Evolutionary conservation across 2,113 vertebrate species (phyloP).

Genomic region (Melozone crissalis): DNA sequence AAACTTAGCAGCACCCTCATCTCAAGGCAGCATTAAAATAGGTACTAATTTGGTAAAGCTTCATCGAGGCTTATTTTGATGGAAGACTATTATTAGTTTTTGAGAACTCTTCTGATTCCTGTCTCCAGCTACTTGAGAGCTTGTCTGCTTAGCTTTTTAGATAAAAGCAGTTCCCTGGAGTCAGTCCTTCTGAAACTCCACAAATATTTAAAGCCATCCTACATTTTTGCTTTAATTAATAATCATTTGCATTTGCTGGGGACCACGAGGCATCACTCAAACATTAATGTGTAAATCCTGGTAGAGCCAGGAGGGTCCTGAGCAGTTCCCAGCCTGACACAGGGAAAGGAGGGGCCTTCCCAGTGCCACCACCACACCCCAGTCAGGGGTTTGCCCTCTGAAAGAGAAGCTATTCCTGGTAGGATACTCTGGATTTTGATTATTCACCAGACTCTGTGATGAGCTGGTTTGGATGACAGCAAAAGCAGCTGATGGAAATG

Average conservation of each 20-base stretch:
- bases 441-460: background rate
- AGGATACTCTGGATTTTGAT: background rate
- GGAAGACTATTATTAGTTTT: background rate
- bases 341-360: background rate
- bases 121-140: background rate
- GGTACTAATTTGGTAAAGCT: background rate
- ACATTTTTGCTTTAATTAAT: constrained; percentile 39
- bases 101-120: background rate
- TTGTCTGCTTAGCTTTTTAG: constrained; percentile 15
- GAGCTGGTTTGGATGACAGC: background rate
- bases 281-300: background rate
- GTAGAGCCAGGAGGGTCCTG: background rate
- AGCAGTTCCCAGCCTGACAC: background rate
- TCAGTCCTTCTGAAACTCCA: background rate
- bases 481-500: background rate
- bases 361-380: background rate
- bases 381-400: background rate
- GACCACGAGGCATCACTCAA: background rate
- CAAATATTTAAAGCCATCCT: constrained; percentile 45
- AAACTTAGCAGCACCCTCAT: background rate
- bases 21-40: background rate
- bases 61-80: background rate
- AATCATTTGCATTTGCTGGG: constrained; percentile 7
- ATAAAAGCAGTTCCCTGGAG: constrained; percentile 16
- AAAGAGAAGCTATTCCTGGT: background rate